phyloP scores from a whole-genome alignment of 2,113 vertebrate species.

The Phalacrocorax aristotelis region DNA sequence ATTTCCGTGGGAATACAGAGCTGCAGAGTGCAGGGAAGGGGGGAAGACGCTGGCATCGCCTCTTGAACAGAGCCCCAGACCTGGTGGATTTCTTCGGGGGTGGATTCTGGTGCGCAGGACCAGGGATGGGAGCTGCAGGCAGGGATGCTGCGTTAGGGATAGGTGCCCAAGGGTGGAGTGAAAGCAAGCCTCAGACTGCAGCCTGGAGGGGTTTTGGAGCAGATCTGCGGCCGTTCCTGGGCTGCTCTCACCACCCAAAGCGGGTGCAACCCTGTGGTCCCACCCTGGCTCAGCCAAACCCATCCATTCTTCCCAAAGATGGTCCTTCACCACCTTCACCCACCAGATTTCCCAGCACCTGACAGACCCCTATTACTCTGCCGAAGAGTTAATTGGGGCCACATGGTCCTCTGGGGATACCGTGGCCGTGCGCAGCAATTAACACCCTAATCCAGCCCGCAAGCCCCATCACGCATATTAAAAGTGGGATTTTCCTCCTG shows the following conservation, averaged over 20 bases:
- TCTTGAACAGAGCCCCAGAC: neutral
- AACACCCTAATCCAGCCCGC: constrained; percentile 69
- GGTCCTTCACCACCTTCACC: neutral
- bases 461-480: constrained; percentile 73
- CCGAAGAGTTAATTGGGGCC: constrained; percentile 66
- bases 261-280: neutral
- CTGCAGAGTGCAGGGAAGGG: neutral
- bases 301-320: neutral
- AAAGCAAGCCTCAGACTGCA: neutral
- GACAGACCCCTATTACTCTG: constrained; percentile 1
- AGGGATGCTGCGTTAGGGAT: neutral
- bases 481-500: constrained; percentile 75
- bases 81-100: fast-evolving
- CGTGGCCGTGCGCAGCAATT: constrained; percentile 44
- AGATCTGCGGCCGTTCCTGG: neutral
- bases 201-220: neutral
- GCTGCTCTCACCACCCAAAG: neutral
- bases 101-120: neutral
- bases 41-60: neutral
- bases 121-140: neutral
- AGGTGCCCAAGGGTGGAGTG: neutral
- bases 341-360: neutral
- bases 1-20: fast-evolving
- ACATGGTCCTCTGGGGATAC: neutral
- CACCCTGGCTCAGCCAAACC: neutral